Conservation (phyloP, 2,797 vertebrate species). For the Sebastes paucispinis region DNA sequence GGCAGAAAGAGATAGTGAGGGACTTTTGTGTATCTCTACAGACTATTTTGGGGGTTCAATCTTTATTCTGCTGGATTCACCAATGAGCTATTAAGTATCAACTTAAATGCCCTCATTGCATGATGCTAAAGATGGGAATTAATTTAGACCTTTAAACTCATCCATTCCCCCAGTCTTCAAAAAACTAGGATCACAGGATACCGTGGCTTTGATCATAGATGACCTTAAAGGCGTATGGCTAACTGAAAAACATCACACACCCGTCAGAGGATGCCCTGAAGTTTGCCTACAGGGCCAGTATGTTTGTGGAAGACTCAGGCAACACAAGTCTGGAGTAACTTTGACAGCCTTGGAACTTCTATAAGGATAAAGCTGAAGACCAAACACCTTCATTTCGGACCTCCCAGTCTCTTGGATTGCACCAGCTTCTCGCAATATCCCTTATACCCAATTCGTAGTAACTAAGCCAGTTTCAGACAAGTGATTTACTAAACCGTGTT, state of each 20-base stretch:
- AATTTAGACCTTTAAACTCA: constrained; percentile 14
- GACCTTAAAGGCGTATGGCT: neutral
- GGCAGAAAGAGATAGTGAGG: constrained; percentile 8
- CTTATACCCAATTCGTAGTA: neutral
- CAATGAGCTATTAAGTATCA: constrained; percentile 23
- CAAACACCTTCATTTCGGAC: neutral
- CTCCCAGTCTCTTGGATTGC: neutral
- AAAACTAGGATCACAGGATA: constrained; percentile 16
- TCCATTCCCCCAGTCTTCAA: neutral
- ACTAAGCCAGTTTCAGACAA: neutral
- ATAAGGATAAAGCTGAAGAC: neutral
- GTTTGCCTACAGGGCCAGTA: neutral
- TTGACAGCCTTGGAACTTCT: neutral
- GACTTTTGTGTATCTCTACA: constrained; percentile 19
- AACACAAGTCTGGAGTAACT: neutral
- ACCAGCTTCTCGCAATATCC: neutral
- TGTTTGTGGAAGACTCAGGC: neutral
- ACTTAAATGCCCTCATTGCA: constrained; percentile 18
- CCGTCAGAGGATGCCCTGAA: neutral
- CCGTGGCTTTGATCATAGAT: constrained; percentile 33
- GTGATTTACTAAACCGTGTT: neutral
- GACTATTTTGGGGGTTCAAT: constrained; percentile 2
- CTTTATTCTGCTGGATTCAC: constrained; percentile 30
- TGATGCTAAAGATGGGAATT: constrained; percentile 10
- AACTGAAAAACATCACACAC: neutral